Evolutionary conservation across 2,113 vertebrate genomes (phyloP), one percentile per base, ranked within the genome.

Genomic region (Protomyctophum bolini): DNA sequence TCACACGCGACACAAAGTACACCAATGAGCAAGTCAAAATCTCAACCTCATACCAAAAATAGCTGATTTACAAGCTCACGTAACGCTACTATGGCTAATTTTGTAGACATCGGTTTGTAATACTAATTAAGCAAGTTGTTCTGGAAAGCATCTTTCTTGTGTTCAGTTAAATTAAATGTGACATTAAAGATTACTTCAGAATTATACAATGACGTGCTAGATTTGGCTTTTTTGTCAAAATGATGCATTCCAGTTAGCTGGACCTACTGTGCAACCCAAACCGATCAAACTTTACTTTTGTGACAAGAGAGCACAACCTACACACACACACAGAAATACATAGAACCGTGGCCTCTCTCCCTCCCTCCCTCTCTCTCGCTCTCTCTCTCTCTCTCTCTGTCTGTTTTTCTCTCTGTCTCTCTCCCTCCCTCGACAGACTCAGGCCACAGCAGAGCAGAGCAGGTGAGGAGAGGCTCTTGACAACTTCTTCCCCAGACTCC

Each of bases 381-480:
- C 77, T 77, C 73, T 75, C 61, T 52, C 83, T 82, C 80, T 77
- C 63, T 4, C 6, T 55, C 64, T 52, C 63, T 54, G 15, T n/a
- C 49, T 65, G 15, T 65, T 4, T 56, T 0, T 12, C 54, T 56
- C 54, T 56, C n/a, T 56, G 12, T 56, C 54, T 56, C 8, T 1
- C 62, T 49, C n/a, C 7, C 67, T 33, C 10, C 15, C 49, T 45
- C 86, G 70, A 14, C 82, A 79, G 82, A 86, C 79, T 85, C 83
- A 82, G 77, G 76, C 83, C 69, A 76, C 86, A 83, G 86, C 85
- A 82, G 84, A 87, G 85, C 85, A 88, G 88, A 87, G 85, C 85
- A 88, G 88, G 87, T 89, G 84, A 88, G 80, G 80, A 88, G 85
- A 84, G 84, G 82, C 87, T 90, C 90, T 89, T 89, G 86, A 90